A percentile compares a stretch with the other conserved stretches of the same genome.
These are phyloP conservation scores for Drosophila mimetica DNA, from an alignment of 2,888 invertebrate species.

Conservation along the genomic window DNA sequence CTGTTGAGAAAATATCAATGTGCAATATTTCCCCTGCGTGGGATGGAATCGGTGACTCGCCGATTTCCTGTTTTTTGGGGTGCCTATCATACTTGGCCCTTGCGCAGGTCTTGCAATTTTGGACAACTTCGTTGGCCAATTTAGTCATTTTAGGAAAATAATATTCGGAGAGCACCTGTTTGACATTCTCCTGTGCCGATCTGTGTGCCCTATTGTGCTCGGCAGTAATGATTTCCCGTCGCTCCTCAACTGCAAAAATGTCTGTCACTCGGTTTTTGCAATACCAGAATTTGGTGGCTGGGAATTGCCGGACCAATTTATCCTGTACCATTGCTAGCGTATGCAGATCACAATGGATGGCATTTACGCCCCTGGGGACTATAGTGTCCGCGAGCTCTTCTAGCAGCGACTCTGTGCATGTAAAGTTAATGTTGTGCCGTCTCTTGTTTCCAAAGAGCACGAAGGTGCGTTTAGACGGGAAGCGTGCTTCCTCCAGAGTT, in stretches of 20 bases:
- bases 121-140: too few species aligned
- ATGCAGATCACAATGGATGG: slow-evolving; percentile 7
- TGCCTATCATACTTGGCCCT: too few species aligned
- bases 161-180: too few species aligned
- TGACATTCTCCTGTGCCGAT: too few species aligned
- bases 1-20: neutral
- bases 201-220: too few species aligned
- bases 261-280: slow-evolving; percentile 11
- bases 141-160: too few species aligned
- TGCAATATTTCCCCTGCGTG: too few species aligned
- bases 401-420: slow-evolving; percentile 4
- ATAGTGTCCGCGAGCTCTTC: slow-evolving; percentile 9
- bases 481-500: slow-evolving; percentile 6
- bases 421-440: slow-evolving; percentile 11
- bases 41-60: too few species aligned
- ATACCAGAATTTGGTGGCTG: neutral
- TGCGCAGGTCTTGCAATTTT: too few species aligned
- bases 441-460: slow-evolving; percentile 16
- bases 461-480: slow-evolving; percentile 8
- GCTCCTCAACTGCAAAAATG: too few species aligned
- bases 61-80: too few species aligned
- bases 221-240: too few species aligned
- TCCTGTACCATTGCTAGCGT: slow-evolving; percentile 19
- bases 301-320: neutral
- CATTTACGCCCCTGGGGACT: slow-evolving; percentile 7